These are phyloP conservation scores for Coelinius sp. DNA, from an alignment of 2,888 invertebrate genomes.

Conservation along the genomic window DNA sequence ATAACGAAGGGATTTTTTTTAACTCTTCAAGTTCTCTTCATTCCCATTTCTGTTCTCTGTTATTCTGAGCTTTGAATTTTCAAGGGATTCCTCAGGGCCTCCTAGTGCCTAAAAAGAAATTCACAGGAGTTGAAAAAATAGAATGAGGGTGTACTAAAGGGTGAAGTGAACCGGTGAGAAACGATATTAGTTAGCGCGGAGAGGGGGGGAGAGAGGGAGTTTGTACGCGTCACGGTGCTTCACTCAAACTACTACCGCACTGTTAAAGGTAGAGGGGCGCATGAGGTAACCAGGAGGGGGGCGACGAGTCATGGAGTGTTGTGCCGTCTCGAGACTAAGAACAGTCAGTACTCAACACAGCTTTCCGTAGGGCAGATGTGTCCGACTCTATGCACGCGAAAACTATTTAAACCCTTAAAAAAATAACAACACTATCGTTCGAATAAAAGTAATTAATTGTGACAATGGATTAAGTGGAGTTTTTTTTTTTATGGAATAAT, in stretches of 20 bases:
- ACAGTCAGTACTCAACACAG: slow-evolving; percentile 14
- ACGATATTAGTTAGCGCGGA: slow-evolving; percentile 40
- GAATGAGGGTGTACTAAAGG: slow-evolving; percentile 38
- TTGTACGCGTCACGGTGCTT: slow-evolving; percentile 67
- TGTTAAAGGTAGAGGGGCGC: slow-evolving; percentile 54
- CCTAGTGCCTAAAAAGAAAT: slow-evolving; percentile 11
- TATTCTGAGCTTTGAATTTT: background rate
- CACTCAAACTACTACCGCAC: slow-evolving; percentile 61
- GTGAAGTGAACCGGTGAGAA: slow-evolving; percentile 30
- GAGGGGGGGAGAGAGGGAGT: slow-evolving; percentile 44
- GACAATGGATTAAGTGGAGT: background rate
- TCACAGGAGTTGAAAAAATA: slow-evolving; percentile 28
- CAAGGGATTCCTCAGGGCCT: slow-evolving; percentile 15
- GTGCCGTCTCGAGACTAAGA: slow-evolving; percentile 15
- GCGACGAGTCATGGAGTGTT: slow-evolving; percentile 43
- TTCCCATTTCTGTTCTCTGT: background rate
- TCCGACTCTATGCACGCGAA: background rate
- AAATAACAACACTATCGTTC: background rate
- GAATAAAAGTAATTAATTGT: background rate
- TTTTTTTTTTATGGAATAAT: background rate
- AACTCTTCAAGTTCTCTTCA: background rate
- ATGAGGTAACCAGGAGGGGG: slow-evolving; percentile 47
- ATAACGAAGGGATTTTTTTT: slow-evolving; percentile 19
- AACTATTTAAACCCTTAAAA: background rate
- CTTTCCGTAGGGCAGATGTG: background rate